These are phyloP conservation scores for Engraulis encrasicolus DNA, from an alignment of 2,113 vertebrate genomes.

Conservation along the genomic window DNA sequence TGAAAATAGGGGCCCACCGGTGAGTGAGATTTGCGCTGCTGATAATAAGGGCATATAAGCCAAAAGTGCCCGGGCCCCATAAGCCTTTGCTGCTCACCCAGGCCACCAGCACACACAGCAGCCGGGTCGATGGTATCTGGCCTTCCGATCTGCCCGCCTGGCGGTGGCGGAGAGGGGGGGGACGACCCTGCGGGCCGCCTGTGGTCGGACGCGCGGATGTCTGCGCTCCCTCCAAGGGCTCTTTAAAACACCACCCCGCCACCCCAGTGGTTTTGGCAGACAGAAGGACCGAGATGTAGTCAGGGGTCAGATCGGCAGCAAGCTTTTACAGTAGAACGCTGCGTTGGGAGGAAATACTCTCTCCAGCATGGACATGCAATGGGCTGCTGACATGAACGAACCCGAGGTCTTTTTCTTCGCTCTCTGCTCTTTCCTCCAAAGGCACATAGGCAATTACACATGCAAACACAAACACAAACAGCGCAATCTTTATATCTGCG, in stretches of 20 bases:
- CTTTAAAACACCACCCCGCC: too few species aligned
- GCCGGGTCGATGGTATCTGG: slow-evolving; percentile 8
- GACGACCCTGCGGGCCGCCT: slow-evolving; percentile 28
- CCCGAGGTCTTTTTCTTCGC: too few species aligned
- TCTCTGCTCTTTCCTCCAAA: too few species aligned
- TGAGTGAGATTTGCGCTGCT: too few species aligned
- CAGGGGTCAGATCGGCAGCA: not conserved
- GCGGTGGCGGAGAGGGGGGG: not conserved
- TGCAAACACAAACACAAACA: not conserved
- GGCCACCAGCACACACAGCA: too few species aligned
- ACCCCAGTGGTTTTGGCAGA: not conserved
- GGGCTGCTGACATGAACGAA: too few species aligned
- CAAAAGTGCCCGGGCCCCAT: too few species aligned
- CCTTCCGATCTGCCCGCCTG: not conserved
- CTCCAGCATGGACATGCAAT: not conserved
- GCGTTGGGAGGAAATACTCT: not conserved
- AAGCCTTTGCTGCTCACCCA: too few species aligned
- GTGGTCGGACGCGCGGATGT: slow-evolving; percentile 35
- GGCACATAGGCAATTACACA: too few species aligned
- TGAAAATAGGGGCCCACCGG: too few species aligned
- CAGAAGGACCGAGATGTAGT: not conserved
- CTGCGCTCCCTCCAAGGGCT: slow-evolving; percentile 31
- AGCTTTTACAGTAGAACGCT: not conserved
- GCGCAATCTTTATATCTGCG: too few species aligned
- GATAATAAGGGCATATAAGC: too few species aligned